Evolutionary conservation across 2,888 invertebrate species (phyloP), one percentile per base, ranked within the genome.

Genomic region (Sinodicranocentrus sp.): DNA sequence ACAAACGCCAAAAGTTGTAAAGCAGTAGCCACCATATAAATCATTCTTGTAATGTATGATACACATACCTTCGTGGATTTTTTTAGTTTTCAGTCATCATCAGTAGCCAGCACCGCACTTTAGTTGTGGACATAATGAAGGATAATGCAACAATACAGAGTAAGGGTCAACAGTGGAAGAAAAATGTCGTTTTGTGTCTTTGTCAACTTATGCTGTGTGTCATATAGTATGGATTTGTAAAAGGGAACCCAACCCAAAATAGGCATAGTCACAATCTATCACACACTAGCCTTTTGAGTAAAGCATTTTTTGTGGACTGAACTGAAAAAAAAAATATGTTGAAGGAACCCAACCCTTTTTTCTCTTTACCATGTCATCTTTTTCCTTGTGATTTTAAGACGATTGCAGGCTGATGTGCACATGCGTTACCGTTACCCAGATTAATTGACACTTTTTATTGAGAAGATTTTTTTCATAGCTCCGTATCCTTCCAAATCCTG

Each of bases 201-300:
- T 48, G 48, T 48, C 48, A 48, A 48, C 48, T 48, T 48, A n/a
- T n/a, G n/a, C n/a, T n/a, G 48, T n/a, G 48, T 48, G n/a, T 48
- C 48, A 48, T 10, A 28, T 13, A 28, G 1, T n/a, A 26, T 1
- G 2, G 28, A 61, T 6, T 1, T 57, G 57, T 21, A 28, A 28
- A 26, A 61, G 6, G 61, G 61, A 61, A n/a, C 61, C 61, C 61
- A 61, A 28, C 61, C 61, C 61, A 28, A 61, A 61, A 61, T 28
- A 61, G 61, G 61, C 28, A 28, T 17, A 28, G 3, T 59, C 21
- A 61, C 13, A 57, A 23, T 57, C 15, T 23, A n/a, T 28, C 33
- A 28, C 28, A n/a, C 28, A 28, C 28, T 23, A 10, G 48, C 48
- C n/a, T 15, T 39, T 39, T 13, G 39, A 39, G 39, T 8, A 39